phyloP scores from a whole-genome alignment of 2,113 vertebrate species.

The Leptobrachium ailaonicum region DNA sequence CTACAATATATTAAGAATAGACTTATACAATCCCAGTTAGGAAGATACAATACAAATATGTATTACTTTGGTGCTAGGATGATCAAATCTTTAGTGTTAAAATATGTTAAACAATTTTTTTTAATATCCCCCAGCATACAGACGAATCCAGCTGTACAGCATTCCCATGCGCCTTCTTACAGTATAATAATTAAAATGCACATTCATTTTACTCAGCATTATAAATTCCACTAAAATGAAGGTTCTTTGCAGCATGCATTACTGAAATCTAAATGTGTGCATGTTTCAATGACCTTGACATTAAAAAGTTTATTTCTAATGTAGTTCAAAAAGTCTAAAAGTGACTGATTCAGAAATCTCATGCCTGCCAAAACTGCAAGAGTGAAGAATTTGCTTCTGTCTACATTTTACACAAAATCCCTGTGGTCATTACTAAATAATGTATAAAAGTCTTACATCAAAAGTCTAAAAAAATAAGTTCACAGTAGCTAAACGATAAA shows the following conservation, averaged over 20 bases:
- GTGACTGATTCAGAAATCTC: constrained; percentile 39
- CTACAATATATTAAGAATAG: no score
- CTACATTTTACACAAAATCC: constrained; percentile 48
- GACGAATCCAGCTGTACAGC: no score
- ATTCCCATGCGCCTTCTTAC: no score
- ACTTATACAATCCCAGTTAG: no score
- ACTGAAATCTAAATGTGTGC: constrained; percentile 15
- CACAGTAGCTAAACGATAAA: constrained; percentile 49
- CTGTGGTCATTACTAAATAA: constrained; percentile 49
- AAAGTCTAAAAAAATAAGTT: constrained; percentile 44
- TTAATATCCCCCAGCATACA: no score
- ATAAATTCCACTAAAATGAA: background rate
- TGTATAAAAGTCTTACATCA: constrained; percentile 48
- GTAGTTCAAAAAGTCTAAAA: constrained; percentile 37
- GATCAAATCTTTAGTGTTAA: no score
- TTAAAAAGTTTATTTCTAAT: constrained; percentile 37
- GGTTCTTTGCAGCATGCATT: background rate
- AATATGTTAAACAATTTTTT: no score
- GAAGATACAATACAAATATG: no score
- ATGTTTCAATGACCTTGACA: constrained; percentile 40
- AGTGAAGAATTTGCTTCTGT: constrained; percentile 46
- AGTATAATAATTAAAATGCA: no score
- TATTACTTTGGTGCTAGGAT: no score
- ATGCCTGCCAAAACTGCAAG: constrained; percentile 34
- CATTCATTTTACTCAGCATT: no score